Evolutionary conservation across 2,888 invertebrate species (phyloP).

Genomic region (Lampropteryx suffumata): DNA sequence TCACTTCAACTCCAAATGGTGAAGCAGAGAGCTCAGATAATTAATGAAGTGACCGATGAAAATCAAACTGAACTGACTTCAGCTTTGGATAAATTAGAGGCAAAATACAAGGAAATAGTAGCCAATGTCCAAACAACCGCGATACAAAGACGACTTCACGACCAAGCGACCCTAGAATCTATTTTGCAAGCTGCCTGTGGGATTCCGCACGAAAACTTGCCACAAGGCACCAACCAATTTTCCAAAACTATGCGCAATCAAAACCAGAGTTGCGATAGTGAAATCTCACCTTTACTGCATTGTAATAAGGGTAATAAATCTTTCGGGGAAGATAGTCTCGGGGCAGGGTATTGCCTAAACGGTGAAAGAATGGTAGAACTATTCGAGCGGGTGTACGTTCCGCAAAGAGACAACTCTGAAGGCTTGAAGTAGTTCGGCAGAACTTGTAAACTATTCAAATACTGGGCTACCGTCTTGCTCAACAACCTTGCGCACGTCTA

Average conservation of each 20-base stretch:
- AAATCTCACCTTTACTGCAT: constrained; percentile 48
- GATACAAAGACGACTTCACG: constrained; percentile 68
- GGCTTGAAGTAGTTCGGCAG: constrained; percentile 36
- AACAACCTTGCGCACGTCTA: neutral
- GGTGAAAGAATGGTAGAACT: constrained; percentile 63
- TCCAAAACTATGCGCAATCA: constrained; percentile 48
- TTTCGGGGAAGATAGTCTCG: constrained; percentile 52
- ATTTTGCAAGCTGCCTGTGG: constrained; percentile 63
- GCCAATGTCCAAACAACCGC: constrained; percentile 72
- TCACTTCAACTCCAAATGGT: constrained; percentile 66
- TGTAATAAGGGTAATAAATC: constrained; percentile 58
- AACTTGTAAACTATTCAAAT: constrained; percentile 32
- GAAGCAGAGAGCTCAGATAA: constrained; percentile 63
- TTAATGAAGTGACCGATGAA: constrained; percentile 61
- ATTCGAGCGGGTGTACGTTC: constrained; percentile 67
- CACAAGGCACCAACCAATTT: constrained; percentile 41
- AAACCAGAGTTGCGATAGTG: constrained; percentile 51
- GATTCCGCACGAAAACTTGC: constrained; percentile 41
- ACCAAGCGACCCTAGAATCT: constrained; percentile 66
- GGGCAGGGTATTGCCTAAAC: constrained; percentile 59
- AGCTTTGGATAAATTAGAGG: constrained; percentile 65
- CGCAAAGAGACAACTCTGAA: constrained; percentile 62
- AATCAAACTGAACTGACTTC: constrained; percentile 58
- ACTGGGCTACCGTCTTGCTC: constrained; percentile 1
- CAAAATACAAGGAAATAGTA: constrained; percentile 71